A percentile compares a stretch with the other conserved stretches of the same genome.
These are phyloP conservation scores for Tenebrio molitor DNA, from an alignment of 1,140 invertebrate genomes.

Conservation along the genomic window DNA sequence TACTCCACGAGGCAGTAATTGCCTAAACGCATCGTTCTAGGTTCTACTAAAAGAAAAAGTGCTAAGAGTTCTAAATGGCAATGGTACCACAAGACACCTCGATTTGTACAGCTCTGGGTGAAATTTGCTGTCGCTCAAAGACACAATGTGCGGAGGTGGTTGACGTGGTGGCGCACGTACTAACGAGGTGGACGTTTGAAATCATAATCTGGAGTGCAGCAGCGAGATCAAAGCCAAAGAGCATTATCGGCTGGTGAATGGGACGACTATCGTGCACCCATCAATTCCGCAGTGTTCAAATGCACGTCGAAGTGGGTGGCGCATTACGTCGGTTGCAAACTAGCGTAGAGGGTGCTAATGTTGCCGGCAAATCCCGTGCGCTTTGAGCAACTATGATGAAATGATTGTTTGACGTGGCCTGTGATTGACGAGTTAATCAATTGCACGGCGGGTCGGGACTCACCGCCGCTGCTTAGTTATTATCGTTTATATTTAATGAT, in stretches of 20 bases:
- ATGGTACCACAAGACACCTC: too few relatives aligned
- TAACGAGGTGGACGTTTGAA: too few relatives aligned
- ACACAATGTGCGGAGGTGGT: too few relatives aligned
- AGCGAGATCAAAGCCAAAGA: constrained; percentile 20
- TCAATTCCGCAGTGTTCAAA: constrained; percentile 19
- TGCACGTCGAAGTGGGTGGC: constrained; percentile 24
- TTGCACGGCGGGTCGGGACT: constrained; percentile 40
- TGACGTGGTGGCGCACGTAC: too few relatives aligned
- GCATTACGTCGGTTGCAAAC: constrained; percentile 32
- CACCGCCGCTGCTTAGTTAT: constrained; percentile 42
- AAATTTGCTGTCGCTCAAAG: too few relatives aligned
- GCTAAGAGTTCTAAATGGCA: too few relatives aligned
- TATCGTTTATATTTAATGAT: constrained; percentile 50
- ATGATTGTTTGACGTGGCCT: constrained; percentile 50
- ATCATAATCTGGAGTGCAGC: constrained; percentile 31
- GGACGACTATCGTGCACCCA: constrained; percentile 19
- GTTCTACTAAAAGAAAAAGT: too few relatives aligned
- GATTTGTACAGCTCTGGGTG: too few relatives aligned
- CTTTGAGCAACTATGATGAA: constrained; percentile 44
- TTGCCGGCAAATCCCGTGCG: constrained; percentile 14
- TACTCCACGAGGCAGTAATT: too few relatives aligned
- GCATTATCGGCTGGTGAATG: constrained; percentile 20
- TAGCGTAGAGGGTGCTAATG: constrained; percentile 31
- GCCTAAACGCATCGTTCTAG: too few relatives aligned
- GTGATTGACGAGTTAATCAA: constrained; percentile 54